A percentile compares a stretch with the other conserved stretches of the same genome.
Evolutionary conservation across 2,888 invertebrate genomes (phyloP).

Genomic region (Syrista parreyssii): DNA sequence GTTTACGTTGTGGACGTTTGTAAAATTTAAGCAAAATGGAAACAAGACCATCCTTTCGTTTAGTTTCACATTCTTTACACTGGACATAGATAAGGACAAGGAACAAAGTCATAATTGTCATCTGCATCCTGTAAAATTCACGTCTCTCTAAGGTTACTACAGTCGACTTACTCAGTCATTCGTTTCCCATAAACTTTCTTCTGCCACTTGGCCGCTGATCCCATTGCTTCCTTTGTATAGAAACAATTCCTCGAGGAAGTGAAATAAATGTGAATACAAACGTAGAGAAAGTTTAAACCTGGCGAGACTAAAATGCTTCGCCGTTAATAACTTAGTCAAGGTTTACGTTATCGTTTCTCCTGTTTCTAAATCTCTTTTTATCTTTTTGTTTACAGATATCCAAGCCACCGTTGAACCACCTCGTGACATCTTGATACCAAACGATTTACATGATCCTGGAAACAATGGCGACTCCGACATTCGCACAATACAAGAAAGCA

Average conservation of each 20-base stretch:
- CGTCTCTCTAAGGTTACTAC: background rate
- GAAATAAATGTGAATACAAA: background rate
- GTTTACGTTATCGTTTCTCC: background rate
- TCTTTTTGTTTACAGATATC: background rate
- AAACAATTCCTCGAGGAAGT: background rate
- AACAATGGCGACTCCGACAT: background rate
- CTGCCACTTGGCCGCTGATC: background rate
- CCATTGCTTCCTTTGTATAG: background rate
- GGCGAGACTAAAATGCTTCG: background rate
- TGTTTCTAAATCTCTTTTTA: background rate
- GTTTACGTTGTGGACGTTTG: slow-evolving; percentile 41
- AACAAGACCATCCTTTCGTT: background rate
- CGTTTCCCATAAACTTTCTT: background rate
- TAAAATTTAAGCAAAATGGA: slow-evolving; percentile 11
- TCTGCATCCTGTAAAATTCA: background rate
- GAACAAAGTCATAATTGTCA: background rate
- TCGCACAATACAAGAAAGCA: background rate
- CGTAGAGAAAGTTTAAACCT: background rate
- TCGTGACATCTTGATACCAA: background rate
- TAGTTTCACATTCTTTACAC: background rate
- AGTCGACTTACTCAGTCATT: background rate
- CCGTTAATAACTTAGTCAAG: background rate
- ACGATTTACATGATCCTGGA: background rate
- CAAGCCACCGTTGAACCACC: background rate
- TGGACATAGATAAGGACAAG: background rate